These are phyloP conservation scores for Proisotoma minuta DNA, from an alignment of 2,888 invertebrate genomes.

Conservation along the genomic window DNA sequence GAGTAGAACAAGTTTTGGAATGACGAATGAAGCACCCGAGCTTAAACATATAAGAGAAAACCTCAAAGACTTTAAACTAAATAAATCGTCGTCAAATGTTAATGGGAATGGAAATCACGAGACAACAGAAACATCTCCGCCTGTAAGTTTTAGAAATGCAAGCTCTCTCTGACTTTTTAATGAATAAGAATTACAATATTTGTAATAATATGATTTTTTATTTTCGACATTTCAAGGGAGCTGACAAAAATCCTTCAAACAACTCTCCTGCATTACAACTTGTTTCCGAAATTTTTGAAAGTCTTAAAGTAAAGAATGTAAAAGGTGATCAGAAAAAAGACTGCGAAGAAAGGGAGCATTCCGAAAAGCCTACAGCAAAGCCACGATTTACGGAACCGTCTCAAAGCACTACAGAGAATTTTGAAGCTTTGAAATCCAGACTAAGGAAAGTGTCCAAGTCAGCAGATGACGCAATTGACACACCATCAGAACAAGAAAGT, in stretches of 20 bases:
- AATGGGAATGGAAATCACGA: constrained; percentile 7
- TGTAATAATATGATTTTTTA: neutral
- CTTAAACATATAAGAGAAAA: constrained; percentile 76
- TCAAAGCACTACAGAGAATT: constrained; percentile 32
- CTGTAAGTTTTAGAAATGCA: neutral
- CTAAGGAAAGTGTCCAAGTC: constrained; percentile 65
- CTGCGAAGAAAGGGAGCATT: neutral
- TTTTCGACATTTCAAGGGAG: constrained; percentile 11
- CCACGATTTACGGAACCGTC: constrained; percentile 20
- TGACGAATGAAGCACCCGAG: constrained; percentile 76
- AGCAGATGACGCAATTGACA: constrained; percentile 30
- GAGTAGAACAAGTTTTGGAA: constrained; percentile 41
- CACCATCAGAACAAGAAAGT: constrained; percentile 27
- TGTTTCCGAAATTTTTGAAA: constrained; percentile 78
- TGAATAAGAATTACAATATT: constrained; percentile 11
- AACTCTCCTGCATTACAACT: constrained; percentile 73
- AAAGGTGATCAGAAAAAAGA: constrained; percentile 29
- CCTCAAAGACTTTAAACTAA: constrained; percentile 54
- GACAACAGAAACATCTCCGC: neutral
- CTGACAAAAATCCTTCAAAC: constrained; percentile 41
- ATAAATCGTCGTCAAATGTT: neutral
- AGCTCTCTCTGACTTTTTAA: too few relatives aligned
- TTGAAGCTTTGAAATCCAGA: constrained; percentile 65
- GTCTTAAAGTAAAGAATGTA: constrained; percentile 63
- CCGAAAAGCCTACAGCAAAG: constrained; percentile 20